Evolutionary conservation across 2,888 invertebrate genomes (phyloP), one percentile per base, ranked within the genome.

Genomic region (Xanthorhoe designata): DNA sequence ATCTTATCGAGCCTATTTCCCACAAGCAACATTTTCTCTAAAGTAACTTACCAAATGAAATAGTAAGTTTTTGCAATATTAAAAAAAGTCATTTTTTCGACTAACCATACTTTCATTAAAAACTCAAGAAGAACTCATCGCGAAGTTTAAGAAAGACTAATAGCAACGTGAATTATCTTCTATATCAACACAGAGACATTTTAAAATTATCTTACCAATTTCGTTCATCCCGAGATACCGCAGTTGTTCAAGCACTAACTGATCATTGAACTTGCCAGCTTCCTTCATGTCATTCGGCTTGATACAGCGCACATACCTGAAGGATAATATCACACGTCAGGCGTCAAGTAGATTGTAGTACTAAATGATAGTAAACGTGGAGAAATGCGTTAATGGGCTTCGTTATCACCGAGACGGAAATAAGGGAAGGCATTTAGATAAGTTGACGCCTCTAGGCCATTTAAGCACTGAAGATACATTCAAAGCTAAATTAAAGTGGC

Each of bases 191-290:
- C 4, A 24, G 4, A 10, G 4, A 10, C 5, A 13, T 38, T 38
- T 2, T 38, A 9, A 38, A 38, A 15, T 5, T 8, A 45, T 10
- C 58, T 56, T 51, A 68, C 68, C 68, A 74, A 98, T 98, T 87
- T 98, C 98, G 84, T 98, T 94, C 98, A 98, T 98, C 68, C 98
- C 98, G 69, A 98, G 94, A 91, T 98, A 98, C 79, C 96, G 96
- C 57, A 98, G 92, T 88, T 98, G 98, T 80, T 98, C 98, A 75
- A 97, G 90, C 1, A 98, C 98, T 65, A 98, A 92, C 62, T 95
- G 95, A 65, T 96, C 96, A 83, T 96, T 96, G 88, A 97, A 98
- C 79, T 95, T 95, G 79, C 97, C 95, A 0, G 97, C 95, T 61
- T 95, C 94, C 87, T 98, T 98, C 78, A 96, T 95, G 86, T 96